A percentile compares a stretch with the other conserved stretches of the same genome.
These are phyloP conservation scores for Amazona vittata DNA, from an alignment of 2,113 vertebrate species.

Conservation along the genomic window DNA sequence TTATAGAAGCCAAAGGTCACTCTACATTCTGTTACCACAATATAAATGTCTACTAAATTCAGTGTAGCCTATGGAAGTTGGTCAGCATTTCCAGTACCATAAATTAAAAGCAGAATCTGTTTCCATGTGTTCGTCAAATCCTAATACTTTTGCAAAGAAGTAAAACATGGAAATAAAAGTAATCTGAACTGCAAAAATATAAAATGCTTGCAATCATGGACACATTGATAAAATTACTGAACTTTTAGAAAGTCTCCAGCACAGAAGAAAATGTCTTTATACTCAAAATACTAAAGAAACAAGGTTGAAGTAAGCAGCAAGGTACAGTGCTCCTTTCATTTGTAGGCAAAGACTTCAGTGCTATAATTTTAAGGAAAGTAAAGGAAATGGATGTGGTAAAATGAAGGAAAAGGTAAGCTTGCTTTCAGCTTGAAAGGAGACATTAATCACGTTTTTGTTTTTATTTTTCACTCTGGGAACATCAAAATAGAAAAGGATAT, in stretches of 20 bases:
- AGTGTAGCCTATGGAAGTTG: background rate
- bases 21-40: background rate
- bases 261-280: background rate
- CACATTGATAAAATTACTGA: background rate
- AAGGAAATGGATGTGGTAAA: background rate
- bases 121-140: background rate
- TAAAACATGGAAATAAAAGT: background rate
- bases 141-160: background rate
- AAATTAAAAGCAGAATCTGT: background rate
- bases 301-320: background rate
- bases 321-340: background rate
- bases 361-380: background rate
- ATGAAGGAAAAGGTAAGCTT: background rate
- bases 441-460: background rate
- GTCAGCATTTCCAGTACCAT: background rate
- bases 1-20: background rate
- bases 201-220: background rate
- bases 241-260: background rate
- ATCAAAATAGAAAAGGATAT: background rate
- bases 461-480: background rate
- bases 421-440: background rate
- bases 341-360: background rate
- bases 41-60: background rate
- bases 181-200: background rate
- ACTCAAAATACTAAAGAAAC: background rate